Conservation (phyloP, 2,888 invertebrate genomes). For the Rotaria magnacalcarata region DNA sequence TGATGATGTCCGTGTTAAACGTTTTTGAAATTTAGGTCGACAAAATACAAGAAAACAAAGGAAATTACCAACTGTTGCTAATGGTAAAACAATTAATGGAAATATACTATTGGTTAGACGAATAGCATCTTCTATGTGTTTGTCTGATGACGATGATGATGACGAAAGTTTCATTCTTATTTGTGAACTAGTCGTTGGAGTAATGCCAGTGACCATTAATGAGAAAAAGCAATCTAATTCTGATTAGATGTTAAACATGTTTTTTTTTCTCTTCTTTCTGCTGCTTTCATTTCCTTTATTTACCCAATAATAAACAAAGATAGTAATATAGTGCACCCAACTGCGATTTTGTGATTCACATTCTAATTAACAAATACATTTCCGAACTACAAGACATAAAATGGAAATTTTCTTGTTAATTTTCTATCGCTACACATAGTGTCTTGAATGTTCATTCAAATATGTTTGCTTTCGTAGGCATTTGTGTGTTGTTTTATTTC, state of each 20-base stretch:
- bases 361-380: constrained; percentile 5
- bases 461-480: not conserved
- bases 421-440: not conserved
- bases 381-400: not conserved
- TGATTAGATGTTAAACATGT: not conserved
- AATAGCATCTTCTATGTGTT: not conserved
- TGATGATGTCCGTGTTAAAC: constrained; percentile 30
- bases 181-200: not conserved
- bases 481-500: not conserved
- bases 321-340: not conserved
- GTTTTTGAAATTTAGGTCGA: constrained; percentile 27
- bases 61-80: constrained; percentile 25
- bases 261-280: not conserved
- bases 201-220: not conserved
- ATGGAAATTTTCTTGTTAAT: not conserved
- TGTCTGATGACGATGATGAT: not conserved
- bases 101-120: not conserved
- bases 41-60: constrained; percentile 2
- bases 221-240: not conserved
- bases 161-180: not conserved
- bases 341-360: not conserved
- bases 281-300: not conserved
- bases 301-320: not conserved
- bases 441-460: not conserved
- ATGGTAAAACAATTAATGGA: constrained; percentile 27